phyloP scores from a whole-genome alignment of 1,140 invertebrate species.

The Aphelinus atriplicis region DNA sequence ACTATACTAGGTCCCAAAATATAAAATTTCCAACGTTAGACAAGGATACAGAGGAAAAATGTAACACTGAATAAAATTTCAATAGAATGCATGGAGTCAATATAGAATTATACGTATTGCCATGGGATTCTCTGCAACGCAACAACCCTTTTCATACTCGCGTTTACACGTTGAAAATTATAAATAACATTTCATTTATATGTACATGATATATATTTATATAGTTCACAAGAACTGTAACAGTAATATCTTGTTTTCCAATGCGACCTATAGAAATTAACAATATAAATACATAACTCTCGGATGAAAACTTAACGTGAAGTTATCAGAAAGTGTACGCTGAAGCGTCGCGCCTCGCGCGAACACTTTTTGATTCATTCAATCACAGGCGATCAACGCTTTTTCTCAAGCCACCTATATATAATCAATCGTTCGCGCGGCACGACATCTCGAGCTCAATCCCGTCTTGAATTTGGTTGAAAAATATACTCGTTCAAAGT shows the following conservation, averaged over 20 bases:
- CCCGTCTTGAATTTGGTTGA: too few species aligned
- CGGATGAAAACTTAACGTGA: constrained; percentile 1
- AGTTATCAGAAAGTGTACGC: constrained; percentile 7
- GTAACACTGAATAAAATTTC: constrained; percentile 1
- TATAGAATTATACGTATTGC: constrained; percentile 9
- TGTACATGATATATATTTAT: constrained; percentile 17
- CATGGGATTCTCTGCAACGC: constrained; percentile 4
- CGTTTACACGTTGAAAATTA: constrained; percentile 8
- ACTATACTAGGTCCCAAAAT: constrained; percentile 20
- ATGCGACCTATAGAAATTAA: too few species aligned
- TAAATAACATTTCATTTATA: constrained; percentile 8
- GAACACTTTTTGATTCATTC: constrained; percentile 22
- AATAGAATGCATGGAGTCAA: background rate
- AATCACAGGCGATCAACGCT: constrained; percentile 1
- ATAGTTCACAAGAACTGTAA: constrained; percentile 1
- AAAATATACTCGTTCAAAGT: too few species aligned
- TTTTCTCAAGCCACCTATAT: background rate
- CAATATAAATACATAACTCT: background rate
- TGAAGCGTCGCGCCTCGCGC: constrained; percentile 2
- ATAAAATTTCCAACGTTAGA: constrained; percentile 35
- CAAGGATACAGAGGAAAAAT: constrained; percentile 28
- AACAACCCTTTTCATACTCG: constrained; percentile 6
- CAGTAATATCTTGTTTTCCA: too few species aligned
- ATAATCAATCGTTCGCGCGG: too few species aligned
- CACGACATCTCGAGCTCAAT: too few species aligned